Percentiles rank a stretch among this genome's conserved stretches.
Conservation (phyloP, 2,888 invertebrate species). For the Steinernema carpocapsae region DNA sequence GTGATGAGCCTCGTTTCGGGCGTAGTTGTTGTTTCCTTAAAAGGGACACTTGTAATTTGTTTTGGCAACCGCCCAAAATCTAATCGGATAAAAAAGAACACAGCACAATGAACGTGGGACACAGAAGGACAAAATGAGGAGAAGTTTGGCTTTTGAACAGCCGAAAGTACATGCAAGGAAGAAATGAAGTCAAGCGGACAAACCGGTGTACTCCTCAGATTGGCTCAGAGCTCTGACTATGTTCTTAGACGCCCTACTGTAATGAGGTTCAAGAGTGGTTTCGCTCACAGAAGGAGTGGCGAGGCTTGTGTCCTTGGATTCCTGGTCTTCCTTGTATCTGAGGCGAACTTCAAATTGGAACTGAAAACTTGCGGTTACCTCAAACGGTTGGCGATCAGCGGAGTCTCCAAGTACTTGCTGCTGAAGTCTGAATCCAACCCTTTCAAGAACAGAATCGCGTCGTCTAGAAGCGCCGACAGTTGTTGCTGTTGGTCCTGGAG, state of each 20-base stretch:
- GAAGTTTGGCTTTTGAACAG: too few relatives aligned
- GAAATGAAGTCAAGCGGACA: neutral
- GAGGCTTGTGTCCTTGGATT: slow-evolving; percentile 12
- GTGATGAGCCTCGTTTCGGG: slow-evolving; percentile 24
- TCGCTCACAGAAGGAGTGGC: too few relatives aligned
- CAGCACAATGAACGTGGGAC: neutral
- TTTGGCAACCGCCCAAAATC: neutral
- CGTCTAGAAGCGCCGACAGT: slow-evolving; percentile 53
- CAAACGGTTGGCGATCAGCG: slow-evolving; percentile 8
- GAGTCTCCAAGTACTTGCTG: slow-evolving; percentile 33
- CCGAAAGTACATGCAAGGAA: neutral
- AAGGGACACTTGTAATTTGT: neutral
- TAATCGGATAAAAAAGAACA: neutral
- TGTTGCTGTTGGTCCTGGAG: slow-evolving; percentile 59
- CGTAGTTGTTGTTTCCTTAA: slow-evolving; percentile 38
- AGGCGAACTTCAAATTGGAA: slow-evolving; percentile 12
- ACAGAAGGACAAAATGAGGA: neutral
- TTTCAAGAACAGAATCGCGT: slow-evolving; percentile 55
- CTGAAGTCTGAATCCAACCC: slow-evolving; percentile 40
- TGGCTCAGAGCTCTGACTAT: slow-evolving; percentile 7
- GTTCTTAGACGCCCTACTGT: neutral
- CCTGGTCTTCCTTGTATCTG: slow-evolving; percentile 24
- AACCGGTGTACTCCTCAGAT: slow-evolving; percentile 5
- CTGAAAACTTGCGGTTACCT: neutral
- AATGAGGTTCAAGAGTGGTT: too few relatives aligned